These are phyloP conservation scores for Latrodectus geometricus DNA, from an alignment of 1,140 invertebrate genomes.

Conservation along the genomic window DNA sequence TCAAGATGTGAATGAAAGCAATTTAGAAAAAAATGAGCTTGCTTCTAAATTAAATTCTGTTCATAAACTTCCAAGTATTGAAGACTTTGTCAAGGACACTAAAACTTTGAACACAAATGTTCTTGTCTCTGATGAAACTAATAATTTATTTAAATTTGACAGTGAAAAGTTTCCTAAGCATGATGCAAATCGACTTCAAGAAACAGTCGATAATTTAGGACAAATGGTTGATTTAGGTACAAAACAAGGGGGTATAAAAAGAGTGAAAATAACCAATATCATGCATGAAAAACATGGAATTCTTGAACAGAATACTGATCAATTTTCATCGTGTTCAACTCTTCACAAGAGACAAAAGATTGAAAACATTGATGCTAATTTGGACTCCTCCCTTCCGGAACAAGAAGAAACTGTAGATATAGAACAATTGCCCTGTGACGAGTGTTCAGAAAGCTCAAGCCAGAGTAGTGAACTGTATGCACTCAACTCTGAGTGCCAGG, in stretches of 20 bases:
- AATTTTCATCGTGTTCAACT: slow-evolving; percentile 30
- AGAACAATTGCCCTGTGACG: slow-evolving; percentile 42
- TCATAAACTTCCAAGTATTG: slow-evolving; percentile 67
- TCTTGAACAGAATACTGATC: slow-evolving; percentile 23
- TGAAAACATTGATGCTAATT: slow-evolving; percentile 42
- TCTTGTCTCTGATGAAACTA: slow-evolving; percentile 72
- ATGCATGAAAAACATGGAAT: slow-evolving; percentile 66
- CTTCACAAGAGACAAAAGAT: slow-evolving; percentile 44
- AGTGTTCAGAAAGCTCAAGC: slow-evolving; percentile 44
- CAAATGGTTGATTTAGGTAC: slow-evolving; percentile 70
- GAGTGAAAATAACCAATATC: slow-evolving; percentile 71
- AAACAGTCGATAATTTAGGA: slow-evolving; percentile 69
- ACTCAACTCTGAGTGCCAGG: slow-evolving; percentile 45
- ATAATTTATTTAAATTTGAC: slow-evolving; percentile 74
- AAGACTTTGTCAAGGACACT: slow-evolving; percentile 76
- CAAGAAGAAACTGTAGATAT: slow-evolving; percentile 44
- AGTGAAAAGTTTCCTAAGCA: slow-evolving; percentile 75
- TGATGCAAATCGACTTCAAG: slow-evolving; percentile 66
- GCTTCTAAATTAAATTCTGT: slow-evolving; percentile 59
- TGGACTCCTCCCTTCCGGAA: slow-evolving; percentile 26
- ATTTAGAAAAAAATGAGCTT: slow-evolving; percentile 64
- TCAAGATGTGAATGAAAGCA: slow-evolving; percentile 27
- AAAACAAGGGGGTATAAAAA: slow-evolving; percentile 70
- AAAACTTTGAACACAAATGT: slow-evolving; percentile 78
- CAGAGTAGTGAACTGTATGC: slow-evolving; percentile 47